Percentiles rank a stretch among this genome's conserved stretches.
These are phyloP conservation scores for Leiothrix lutea DNA, from an alignment of 2,113 vertebrate species.

Conservation along the genomic window DNA sequence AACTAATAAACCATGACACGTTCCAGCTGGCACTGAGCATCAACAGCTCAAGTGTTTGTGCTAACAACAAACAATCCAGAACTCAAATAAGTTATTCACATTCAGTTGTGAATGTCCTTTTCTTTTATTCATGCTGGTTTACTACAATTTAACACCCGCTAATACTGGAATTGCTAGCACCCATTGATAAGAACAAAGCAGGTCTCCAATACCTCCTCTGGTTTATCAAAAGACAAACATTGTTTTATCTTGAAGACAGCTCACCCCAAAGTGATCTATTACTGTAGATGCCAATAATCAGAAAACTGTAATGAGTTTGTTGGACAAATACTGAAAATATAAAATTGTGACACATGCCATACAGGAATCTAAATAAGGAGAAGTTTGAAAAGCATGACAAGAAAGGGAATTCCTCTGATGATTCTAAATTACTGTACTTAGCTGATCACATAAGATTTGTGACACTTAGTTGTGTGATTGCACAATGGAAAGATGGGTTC, in stretches of 20 bases:
- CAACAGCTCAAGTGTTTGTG: background rate
- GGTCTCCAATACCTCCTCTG: background rate
- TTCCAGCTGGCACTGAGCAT: background rate
- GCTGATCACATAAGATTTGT: background rate
- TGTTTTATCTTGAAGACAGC: background rate
- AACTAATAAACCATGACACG: background rate
- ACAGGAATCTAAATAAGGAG: background rate
- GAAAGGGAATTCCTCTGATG: background rate
- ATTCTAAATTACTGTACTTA: background rate
- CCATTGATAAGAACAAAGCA: background rate
- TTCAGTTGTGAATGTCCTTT: background rate
- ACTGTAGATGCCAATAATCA: background rate
- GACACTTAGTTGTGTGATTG: accelerated
- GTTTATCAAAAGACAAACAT: background rate
- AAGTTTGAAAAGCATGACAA: background rate
- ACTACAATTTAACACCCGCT: background rate
- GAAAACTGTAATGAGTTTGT: background rate
- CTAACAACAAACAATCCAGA: background rate
- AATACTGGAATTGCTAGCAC: background rate
- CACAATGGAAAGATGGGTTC: background rate
- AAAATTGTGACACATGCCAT: background rate
- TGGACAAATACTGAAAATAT: background rate
- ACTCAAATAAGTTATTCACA: background rate
- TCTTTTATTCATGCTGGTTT: background rate
- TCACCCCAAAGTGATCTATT: background rate